Evolutionary conservation across 2,113 vertebrate species (phyloP).

Genomic region (Gymnocephalus cernua): DNA sequence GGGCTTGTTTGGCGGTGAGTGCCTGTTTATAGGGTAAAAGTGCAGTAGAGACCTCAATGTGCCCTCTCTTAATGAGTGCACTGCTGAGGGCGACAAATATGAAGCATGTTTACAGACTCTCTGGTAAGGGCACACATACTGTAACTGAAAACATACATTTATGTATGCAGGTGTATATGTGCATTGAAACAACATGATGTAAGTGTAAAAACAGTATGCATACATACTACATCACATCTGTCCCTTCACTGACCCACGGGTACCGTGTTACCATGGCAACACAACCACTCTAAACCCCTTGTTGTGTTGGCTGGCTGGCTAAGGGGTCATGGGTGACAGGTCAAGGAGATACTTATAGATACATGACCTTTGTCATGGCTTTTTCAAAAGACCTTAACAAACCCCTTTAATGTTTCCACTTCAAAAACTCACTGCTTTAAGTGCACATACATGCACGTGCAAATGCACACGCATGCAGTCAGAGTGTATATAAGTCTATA

Average conservation of each 20-base stretch:
- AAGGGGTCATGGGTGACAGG: constrained; percentile 75
- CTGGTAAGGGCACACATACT: neutral
- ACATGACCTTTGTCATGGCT: constrained; percentile 57
- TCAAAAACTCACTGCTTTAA: constrained; percentile 10
- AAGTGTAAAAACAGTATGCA: constrained; percentile 14
- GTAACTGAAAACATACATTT: constrained; percentile 6
- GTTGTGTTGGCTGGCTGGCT: constrained; percentile 69
- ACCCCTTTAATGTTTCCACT: constrained; percentile 50
- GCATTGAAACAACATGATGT: neutral
- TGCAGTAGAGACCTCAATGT: constrained; percentile 23
- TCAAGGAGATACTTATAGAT: constrained; percentile 70
- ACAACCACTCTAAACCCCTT: constrained; percentile 62
- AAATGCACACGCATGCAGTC: neutral
- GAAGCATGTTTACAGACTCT: constrained; percentile 2
- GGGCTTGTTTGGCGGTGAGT: constrained; percentile 39
- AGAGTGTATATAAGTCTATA: neutral
- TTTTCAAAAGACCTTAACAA: constrained; percentile 58
- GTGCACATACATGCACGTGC: neutral
- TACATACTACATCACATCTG: constrained; percentile 28
- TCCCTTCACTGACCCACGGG: constrained; percentile 70
- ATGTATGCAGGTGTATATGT: neutral
- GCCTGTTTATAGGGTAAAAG: constrained; percentile 28
- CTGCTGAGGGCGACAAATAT: constrained; percentile 5
- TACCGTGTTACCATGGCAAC: constrained; percentile 71
- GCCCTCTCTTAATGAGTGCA: constrained; percentile 27